Evolutionary conservation across 2,113 vertebrate genomes (phyloP).

Genomic region (Merops nubicus): DNA sequence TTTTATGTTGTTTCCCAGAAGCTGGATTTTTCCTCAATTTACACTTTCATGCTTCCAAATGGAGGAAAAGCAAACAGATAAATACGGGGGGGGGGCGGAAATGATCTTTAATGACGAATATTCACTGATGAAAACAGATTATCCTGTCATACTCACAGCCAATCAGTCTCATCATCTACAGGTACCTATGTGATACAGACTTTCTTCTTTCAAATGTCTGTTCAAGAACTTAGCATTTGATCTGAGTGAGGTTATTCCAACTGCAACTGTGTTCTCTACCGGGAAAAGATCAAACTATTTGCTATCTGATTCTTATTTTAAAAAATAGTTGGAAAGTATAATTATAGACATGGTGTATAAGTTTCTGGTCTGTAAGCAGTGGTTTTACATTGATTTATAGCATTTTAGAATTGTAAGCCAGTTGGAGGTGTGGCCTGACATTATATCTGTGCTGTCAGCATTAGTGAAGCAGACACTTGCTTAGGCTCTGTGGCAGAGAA

Average conservation of each 20-base stretch:
- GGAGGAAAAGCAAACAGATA: neutral
- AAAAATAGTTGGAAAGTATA: neutral
- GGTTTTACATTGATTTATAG: neutral
- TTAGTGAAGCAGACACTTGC: accelerated
- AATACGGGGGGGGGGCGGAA: neutral
- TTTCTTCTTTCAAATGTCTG: neutral
- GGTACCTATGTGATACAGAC: neutral
- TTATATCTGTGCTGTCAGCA: neutral
- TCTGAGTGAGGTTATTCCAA: neutral
- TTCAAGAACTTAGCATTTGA: neutral
- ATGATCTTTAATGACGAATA: neutral
- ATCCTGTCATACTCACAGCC: neutral
- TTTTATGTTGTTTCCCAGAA: neutral
- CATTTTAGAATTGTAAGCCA: neutral
- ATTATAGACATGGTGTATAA: neutral
- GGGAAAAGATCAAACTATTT: neutral
- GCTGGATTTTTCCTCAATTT: neutral
- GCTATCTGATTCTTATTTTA: neutral
- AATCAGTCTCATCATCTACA: neutral
- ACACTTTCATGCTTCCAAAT: neutral
- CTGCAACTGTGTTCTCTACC: neutral
- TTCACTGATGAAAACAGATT: neutral
- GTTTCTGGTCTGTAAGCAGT: neutral
- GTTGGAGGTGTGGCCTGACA: neutral
- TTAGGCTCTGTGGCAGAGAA: accelerated